These are phyloP conservation scores for Chaetophractus vellerosus DNA, from an alignment of 2,797 vertebrate species.

Conservation along the genomic window DNA sequence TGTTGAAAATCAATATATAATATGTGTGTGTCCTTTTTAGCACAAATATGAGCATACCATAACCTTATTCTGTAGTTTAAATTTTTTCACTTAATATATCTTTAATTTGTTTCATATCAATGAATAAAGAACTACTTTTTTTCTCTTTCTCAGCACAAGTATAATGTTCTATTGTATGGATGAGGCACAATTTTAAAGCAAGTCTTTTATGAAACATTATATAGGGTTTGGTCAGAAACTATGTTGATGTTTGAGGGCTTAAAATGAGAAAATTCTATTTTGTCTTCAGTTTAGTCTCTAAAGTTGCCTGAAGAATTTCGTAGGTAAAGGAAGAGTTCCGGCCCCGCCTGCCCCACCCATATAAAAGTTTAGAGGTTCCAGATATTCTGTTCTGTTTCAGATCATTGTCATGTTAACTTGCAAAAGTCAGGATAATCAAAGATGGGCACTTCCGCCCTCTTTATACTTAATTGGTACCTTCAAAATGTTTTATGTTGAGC, in stretches of 20 bases:
- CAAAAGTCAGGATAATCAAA: not conserved
- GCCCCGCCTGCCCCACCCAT: too few relatives aligned
- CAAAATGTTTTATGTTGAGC: constrained; percentile 4
- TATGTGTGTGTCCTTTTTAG: not conserved
- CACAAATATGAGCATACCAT: not conserved
- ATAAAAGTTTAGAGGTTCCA: too few relatives aligned
- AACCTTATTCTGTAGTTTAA: not conserved
- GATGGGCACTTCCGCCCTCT: not conserved
- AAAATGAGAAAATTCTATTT: constrained; percentile 6
- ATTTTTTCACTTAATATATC: constrained; percentile 28
- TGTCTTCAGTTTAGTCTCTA: not conserved
- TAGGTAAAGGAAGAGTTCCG: not conserved
- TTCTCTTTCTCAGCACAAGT: not conserved
- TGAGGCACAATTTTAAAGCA: constrained; percentile 27
- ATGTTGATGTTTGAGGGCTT: not conserved
- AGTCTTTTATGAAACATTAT: not conserved
- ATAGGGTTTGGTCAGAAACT: not conserved
- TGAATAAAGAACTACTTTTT: not conserved
- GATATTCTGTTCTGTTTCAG: not conserved
- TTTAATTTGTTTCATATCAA: constrained; percentile 22
- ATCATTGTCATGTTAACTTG: not conserved
- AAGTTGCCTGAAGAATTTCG: not conserved
- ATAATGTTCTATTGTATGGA: not conserved
- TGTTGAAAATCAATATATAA: too few relatives aligned
- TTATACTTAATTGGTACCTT: constrained; percentile 16